Base-by-base conservation (phyloP, 2,797 vertebrate species). In the Falco concolor region DNA sequence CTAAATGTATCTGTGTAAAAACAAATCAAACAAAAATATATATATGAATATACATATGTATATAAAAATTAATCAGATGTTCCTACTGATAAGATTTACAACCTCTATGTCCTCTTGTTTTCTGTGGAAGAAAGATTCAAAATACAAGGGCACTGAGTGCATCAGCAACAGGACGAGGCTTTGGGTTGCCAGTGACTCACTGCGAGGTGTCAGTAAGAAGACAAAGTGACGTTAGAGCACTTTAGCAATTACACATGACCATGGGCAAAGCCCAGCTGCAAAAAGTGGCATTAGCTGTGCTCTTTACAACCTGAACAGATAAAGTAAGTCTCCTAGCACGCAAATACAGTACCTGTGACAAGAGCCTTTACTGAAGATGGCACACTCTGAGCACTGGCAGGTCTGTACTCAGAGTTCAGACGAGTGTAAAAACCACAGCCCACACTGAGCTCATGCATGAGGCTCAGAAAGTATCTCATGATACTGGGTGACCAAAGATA, bases 401-500 rank as follows among this genome's bases (percentile, higher is more conserved):
- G 60, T 84, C 77, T 11, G 22, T 22, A 24, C 10, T 1, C 25
- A 40, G 36, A 24, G 36, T 14, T 88, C 11, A 84, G 65, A 40
- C 1, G 5, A 68, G 13, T 7, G 25, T 15, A 61, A 60, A 90
- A 95, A 53, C 90, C 93, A 94, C 93, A 53, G 47, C 47, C 38
- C 44, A 65, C 14, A 16, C 11, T 18, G 47, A 76, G 67, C 70
- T 68, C 49, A 19, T 4, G 52, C 50, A 11, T 0, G 4, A 42
- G 20, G 47, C 60, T 88, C 9, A 0, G 22, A 36, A 56, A 89
- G 60, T 6, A 56, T 65, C 83, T 79, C 67, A 79, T 40, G 23
- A 15, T 15, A 44, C 4, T 8, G 17, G 52, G 38, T 82, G 91
- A 82, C 90, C 96, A 90, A 60, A 93, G 83, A 56, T 18, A 92